phyloP scores from a whole-genome alignment of 2,113 vertebrate species.

The Isurus oxyrinchus region DNA sequence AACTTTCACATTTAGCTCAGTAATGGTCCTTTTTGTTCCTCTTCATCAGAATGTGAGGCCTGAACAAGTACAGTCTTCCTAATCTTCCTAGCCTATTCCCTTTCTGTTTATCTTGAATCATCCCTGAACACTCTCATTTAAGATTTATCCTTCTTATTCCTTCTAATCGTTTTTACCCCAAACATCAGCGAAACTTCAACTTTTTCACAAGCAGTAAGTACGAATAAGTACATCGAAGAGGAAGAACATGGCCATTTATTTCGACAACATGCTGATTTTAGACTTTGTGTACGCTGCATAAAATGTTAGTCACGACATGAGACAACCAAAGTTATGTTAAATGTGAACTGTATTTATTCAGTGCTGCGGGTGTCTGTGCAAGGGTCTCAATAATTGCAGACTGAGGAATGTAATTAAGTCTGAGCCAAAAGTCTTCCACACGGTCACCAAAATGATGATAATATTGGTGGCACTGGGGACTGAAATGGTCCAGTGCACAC shows the following conservation, averaged over 20 bases:
- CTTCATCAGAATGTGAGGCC: not conserved
- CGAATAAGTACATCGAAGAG: not conserved
- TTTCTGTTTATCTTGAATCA: not conserved
- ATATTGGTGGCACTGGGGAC: not conserved
- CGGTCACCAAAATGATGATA: not conserved
- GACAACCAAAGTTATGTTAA: constrained; percentile 31
- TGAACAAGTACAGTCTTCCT: not conserved
- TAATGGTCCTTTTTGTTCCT: not conserved
- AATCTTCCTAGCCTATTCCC: not conserved
- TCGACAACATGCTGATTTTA: not conserved
- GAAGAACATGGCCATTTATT: not conserved
- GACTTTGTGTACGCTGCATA: not conserved
- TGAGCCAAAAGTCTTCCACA: constrained; percentile 7
- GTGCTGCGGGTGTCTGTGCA: not conserved
- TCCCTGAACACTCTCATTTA: not conserved
- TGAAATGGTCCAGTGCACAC: not conserved
- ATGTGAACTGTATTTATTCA: constrained; percentile 25
- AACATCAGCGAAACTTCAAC: not conserved
- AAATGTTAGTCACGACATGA: not conserved
- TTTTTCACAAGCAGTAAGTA: not conserved
- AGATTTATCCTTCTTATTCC: not conserved
- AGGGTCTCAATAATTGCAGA: constrained; percentile 16
- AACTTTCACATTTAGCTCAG: not conserved
- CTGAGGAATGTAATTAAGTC: constrained; percentile 5
- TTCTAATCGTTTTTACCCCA: not conserved